Base-by-base conservation (phyloP, 2,797 vertebrate species). In the Bufotes viridis region DNA sequence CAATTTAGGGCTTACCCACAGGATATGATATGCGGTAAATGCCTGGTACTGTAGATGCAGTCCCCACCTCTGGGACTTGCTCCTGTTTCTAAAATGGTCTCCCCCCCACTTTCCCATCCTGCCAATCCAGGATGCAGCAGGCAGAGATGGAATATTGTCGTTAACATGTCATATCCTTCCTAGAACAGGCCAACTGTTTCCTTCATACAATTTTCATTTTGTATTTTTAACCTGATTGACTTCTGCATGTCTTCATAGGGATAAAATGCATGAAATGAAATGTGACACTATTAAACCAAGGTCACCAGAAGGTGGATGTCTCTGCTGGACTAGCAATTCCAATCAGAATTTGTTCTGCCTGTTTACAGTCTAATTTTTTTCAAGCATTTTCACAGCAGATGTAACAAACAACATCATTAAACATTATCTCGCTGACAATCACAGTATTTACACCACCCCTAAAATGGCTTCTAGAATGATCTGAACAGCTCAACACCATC, bases 351-450 rank as follows among this genome's bases (percentile, higher is more conserved):
- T 76, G 83, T 86, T 86, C 79, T 86, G 78, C 70, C 70, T 76
- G 69, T 89, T 89, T 82, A 67, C 60, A 89, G 78, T 49, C 53
- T 67, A 69, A 72, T 89, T 85, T 79, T 79, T 89, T 85, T 55
- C 57, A 76, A 69, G 76, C 72, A 67, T 85, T 81, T 78, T 15
- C 82, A 20, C 26, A 70, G 84, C 78, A 78, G 87, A 85, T 89
- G 87, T 75, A 89, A 69, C 87, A 89, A 85, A 86, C 87, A 85
- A 67, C 78, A 85, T 81, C 87, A 88, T 89, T 86, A 89, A 81
- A 78, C 61, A 55, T 65, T 63, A 85, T 88, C 42, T 86, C 57
- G 69, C 58, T 86, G 84, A 78, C 86, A 85, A 81, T 85, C 81
- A 81, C 65, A 75, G 82, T 61, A 88, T 88, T 88, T 72, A 70